Percentiles rank a stretch among this genome's conserved stretches.
Conservation (phyloP, 2,888 invertebrate species). For the Brachylomia viminalis region DNA sequence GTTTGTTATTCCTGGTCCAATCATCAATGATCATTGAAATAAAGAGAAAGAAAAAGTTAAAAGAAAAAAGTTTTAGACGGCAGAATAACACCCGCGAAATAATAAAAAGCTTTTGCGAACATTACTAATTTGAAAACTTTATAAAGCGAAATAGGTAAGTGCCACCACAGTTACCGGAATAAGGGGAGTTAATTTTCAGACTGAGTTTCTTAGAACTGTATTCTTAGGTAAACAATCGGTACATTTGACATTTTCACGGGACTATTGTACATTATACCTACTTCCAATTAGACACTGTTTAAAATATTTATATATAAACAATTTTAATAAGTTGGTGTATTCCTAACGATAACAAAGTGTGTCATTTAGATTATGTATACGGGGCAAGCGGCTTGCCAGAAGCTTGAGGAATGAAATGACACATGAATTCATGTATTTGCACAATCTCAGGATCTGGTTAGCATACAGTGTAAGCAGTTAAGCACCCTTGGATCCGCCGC, state of each 20-base stretch:
- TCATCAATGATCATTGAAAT: not conserved
- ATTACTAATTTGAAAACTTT: constrained; percentile 51
- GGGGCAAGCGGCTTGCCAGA: not conserved
- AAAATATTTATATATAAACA: not conserved
- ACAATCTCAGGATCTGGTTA: not conserved
- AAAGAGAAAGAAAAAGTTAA: not conserved
- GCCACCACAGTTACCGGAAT: constrained; percentile 32
- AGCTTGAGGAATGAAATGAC: not conserved
- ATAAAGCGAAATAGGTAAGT: constrained; percentile 24
- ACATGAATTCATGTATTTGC: not conserved
- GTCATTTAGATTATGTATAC: too few relatives aligned
- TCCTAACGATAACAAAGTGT: not conserved
- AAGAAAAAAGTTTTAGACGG: not conserved
- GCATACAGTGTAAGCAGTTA: not conserved
- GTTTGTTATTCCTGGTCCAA: not conserved
- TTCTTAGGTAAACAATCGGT: constrained; percentile 73
- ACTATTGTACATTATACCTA: constrained; percentile 25
- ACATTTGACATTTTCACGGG: constrained; percentile 74
- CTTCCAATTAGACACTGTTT: not conserved
- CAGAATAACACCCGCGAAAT: not conserved
- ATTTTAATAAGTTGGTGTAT: not conserved
- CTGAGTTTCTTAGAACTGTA: constrained; percentile 69
- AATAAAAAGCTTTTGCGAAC: constrained; percentile 36
- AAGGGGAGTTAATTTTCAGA: constrained; percentile 68
- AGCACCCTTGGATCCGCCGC: not conserved